Conservation (phyloP, 2,888 invertebrate species). For the Anorthoa munda region DNA sequence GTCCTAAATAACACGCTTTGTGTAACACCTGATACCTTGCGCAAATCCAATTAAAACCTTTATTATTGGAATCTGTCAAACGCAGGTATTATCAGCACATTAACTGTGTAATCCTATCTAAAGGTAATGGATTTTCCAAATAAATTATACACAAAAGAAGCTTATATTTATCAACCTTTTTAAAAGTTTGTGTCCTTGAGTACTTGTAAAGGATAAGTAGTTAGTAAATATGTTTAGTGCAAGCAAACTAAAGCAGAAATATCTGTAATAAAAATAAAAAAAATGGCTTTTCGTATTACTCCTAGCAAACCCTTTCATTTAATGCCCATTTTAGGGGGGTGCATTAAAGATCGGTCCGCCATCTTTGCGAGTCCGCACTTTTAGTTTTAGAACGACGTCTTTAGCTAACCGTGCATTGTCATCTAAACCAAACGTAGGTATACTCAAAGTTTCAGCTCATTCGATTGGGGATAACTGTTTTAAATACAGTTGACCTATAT, state of each 20-base stretch:
- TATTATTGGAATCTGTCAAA: slow-evolving; percentile 13
- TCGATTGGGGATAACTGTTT: too few relatives aligned
- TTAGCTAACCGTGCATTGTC: too few relatives aligned
- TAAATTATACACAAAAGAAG: neutral
- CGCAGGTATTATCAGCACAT: slow-evolving; percentile 6
- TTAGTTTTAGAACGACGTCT: too few relatives aligned
- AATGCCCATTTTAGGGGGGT: too few relatives aligned
- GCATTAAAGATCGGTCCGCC: too few relatives aligned
- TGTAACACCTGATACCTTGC: neutral
- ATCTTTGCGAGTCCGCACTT: too few relatives aligned
- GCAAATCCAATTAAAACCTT: slow-evolving; percentile 12
- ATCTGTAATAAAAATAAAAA: too few relatives aligned
- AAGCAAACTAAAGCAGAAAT: neutral
- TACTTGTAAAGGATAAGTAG: neutral
- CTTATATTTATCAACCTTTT: neutral
- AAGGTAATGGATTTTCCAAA: slow-evolving; percentile 7
- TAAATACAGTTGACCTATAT: too few relatives aligned
- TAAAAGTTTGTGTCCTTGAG: neutral
- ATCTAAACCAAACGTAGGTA: too few relatives aligned
- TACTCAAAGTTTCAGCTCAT: too few relatives aligned
- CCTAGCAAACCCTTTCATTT: too few relatives aligned
- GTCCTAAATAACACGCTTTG: neutral
- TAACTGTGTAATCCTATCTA: slow-evolving; percentile 1
- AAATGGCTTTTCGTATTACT: too few relatives aligned
- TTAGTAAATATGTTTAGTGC: neutral